Base-by-base conservation (phyloP, 2,113 vertebrate species). In the Gasterosteus nipponicus region DNA sequence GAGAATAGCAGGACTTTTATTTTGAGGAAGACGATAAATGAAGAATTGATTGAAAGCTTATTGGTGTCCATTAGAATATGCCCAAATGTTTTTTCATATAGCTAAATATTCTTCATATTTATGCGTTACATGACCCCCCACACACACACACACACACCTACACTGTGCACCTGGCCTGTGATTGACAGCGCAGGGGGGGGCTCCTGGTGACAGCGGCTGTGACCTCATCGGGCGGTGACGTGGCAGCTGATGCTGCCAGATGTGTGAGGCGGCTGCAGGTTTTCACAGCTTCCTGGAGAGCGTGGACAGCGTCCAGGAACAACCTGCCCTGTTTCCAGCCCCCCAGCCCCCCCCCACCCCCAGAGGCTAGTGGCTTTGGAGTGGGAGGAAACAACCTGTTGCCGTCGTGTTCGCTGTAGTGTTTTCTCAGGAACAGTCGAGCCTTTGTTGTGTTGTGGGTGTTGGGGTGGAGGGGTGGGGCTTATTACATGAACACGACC, bases 211-310 rank as follows among this genome's bases (percentile, higher is more conserved):
- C 81, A 78, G 75, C 79, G 69, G 56, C 12, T 1, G 67, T 85
- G 70, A 87, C 71, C 78, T 86, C 71, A 87, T 29, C 3, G 14
- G 56, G 42, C 57, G 6, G 35, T 57, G 81, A 89, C 61, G 46
- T 65, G 7, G 29, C 66, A 35, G 51, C 60, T 3, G 69, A 58
- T 9, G 63, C 58, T 59, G 69, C 78, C 89, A 89, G 84, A 88
- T 84, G 79, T 79, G 73, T 79, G 73, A 65, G 72, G 35, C 69
- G 41, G 69, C 66, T 59, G 80, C 65, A 76, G 81, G 87, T 89
- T 88, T 90, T 81, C 62, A 71, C 87, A 90, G 87, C 87, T 92
- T 86, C 64, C 62, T 6, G 10, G 69, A 71, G 75, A 86, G 1
- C 61, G 22, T 82, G 80, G 83, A 78, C 69, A 49, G 41, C 7